Conservation (phyloP, 2,113 vertebrate genomes). For the Clarias magur region DNA sequence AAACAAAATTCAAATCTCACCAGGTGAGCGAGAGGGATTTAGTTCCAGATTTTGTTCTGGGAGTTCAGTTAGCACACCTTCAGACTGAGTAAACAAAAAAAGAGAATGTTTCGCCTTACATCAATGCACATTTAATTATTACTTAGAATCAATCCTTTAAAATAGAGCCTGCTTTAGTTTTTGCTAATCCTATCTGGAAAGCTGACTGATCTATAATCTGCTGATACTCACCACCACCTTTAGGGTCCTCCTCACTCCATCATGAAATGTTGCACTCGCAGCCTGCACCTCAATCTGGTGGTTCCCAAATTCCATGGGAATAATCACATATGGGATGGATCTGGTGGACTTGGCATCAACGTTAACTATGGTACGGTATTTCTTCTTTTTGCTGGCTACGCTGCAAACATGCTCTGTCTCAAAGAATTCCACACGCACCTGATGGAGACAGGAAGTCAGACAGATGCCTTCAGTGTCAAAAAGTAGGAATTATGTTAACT, state of each 20-base stretch:
- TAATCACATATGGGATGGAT: constrained; percentile 70
- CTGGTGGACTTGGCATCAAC: constrained; percentile 59
- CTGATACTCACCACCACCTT: constrained; percentile 52
- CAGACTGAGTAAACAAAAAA: constrained; percentile 30
- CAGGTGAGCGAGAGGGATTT: constrained; percentile 27
- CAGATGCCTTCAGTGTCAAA: not conserved
- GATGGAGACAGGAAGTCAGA: not conserved
- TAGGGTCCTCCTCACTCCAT: constrained; percentile 42
- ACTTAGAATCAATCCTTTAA: not conserved
- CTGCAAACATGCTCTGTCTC: constrained; percentile 77
- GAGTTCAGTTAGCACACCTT: constrained; percentile 23
- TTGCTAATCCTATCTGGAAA: not conserved
- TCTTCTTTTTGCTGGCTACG: constrained; percentile 67
- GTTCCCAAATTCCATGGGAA: constrained; percentile 72
- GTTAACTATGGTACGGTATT: constrained; percentile 48
- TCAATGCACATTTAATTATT: not conserved
- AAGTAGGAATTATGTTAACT: not conserved
- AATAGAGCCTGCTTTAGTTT: not conserved
- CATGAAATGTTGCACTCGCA: not conserved
- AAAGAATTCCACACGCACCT: constrained; percentile 77
- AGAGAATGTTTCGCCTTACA: not conserved
- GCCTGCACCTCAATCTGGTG: constrained; percentile 73
- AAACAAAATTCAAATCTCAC: constrained; percentile 35
- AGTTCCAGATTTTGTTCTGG: constrained; percentile 21
- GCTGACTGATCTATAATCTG: not conserved